phyloP scores from a whole-genome alignment of 1,140 invertebrate species.

The Nasonia longicornis region DNA sequence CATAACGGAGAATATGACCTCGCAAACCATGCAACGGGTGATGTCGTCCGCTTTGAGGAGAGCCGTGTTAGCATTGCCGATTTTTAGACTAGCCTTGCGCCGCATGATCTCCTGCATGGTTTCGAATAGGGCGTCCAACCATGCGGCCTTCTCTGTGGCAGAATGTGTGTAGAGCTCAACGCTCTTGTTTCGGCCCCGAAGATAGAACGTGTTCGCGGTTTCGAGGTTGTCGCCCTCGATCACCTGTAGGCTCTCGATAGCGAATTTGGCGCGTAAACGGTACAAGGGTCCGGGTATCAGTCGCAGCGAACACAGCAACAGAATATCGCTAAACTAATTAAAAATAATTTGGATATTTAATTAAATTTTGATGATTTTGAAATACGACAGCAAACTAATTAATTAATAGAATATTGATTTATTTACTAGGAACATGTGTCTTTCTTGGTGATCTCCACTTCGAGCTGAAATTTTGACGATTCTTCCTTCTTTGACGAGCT shows the following conservation, averaged over 20 bases:
- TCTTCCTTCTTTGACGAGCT: constrained; percentile 78
- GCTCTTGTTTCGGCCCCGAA: constrained; percentile 74
- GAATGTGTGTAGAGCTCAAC: constrained; percentile 64
- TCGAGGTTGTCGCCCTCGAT: constrained; percentile 75
- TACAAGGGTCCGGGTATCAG: constrained; percentile 72
- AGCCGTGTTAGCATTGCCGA: constrained; percentile 67
- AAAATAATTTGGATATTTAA: constrained; percentile 44
- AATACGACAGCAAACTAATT: too few relatives aligned
- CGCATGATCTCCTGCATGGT: constrained; percentile 75
- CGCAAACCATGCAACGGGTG: constrained; percentile 82
- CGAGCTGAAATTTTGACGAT: constrained; percentile 76
- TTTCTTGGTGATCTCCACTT: constrained; percentile 75
- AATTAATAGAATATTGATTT: neutral
- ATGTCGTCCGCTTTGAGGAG: constrained; percentile 79
- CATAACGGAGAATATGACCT: constrained; percentile 78
- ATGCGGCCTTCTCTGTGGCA: constrained; percentile 74
- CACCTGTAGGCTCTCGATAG: constrained; percentile 74
- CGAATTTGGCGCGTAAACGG: constrained; percentile 70
- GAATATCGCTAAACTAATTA: constrained; percentile 77
- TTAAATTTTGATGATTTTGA: too few relatives aligned
- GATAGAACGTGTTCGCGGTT: constrained; percentile 77
- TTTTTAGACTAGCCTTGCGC: constrained; percentile 71
- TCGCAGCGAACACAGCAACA: constrained; percentile 72
- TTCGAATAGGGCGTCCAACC: constrained; percentile 75
- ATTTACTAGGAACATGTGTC: constrained; percentile 79